Evolutionary conservation across 2,113 vertebrate species (phyloP), one percentile per base, ranked within the genome.

Genomic region (Sorex fumeus): DNA sequence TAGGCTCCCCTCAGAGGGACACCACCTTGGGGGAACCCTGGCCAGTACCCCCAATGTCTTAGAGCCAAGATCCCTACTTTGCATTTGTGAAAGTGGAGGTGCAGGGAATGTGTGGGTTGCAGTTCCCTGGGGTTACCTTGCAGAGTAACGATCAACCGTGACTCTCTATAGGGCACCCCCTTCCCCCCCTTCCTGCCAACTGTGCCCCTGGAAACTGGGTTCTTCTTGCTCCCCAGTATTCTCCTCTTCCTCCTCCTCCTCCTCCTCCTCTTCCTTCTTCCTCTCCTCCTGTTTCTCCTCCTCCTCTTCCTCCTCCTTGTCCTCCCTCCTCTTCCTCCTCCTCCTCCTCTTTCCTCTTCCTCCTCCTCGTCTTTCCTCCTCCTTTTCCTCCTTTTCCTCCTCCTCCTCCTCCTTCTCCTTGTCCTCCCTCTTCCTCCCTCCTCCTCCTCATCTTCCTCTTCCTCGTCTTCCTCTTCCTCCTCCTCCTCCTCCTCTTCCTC

Each of bases 331-430:
- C n/a, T n/a, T n/a, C n/a, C n/a, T n/a, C n/a, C n/a, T n/a, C 40
- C 78, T 70, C 47, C 53, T 53, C 45, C 69, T 74, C 82, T n/a
- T 0, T 84, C 87, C 47, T 50, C 47, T 19, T 25, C 60, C 25
- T 62, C 60, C 19, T 23, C 2, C 40, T n/a, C 84, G 74, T 90
- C 40, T 74, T 70, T 53, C 45, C 64, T 70, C 82, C 1, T 84
- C 87, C 90, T 92, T 4, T 19, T 4, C 25, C 2, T 2, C 2
- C 40, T 36, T 79, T 74, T 90, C 40, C 78, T 70, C 47, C 53
- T 53, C 45, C 69, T 72, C 82, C 1, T 11, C 79, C 0, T 93
- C 78, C 91, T 79, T 96, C 94, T 94, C 45, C 69, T n/a, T 1
- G 8, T n/a, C 40, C 78, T 70, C 47, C 45, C 69, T 74, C 82